These are phyloP conservation scores for Regulus satrapa DNA, from an alignment of 2,113 vertebrate genomes.

Conservation along the genomic window DNA sequence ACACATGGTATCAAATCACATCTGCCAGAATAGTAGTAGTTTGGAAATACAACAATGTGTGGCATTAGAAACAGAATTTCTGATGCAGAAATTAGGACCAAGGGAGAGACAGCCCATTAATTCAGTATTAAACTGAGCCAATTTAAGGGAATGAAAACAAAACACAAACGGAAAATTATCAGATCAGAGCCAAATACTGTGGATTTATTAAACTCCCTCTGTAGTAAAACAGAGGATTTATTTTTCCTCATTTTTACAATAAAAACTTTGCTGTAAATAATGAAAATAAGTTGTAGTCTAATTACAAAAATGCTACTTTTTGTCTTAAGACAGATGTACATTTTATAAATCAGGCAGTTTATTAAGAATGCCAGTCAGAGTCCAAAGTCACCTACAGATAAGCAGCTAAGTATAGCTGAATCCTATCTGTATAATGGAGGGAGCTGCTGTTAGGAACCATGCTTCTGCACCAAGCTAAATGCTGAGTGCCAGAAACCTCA, in stretches of 20 bases:
- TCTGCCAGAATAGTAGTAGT: not conserved
- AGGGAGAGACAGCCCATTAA: conserved; percentile 42
- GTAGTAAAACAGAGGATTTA: not conserved
- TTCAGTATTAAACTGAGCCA: not conserved
- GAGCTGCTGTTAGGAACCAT: not conserved
- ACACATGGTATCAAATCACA: conserved; percentile 30
- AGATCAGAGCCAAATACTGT: not conserved
- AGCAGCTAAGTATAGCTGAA: not conserved
- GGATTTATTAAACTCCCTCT: not conserved
- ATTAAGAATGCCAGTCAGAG: not conserved
- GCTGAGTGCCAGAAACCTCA: not conserved
- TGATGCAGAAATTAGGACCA: conserved; percentile 35
- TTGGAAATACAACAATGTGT: not conserved
- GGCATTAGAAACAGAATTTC: conserved; percentile 12
- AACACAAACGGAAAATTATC: not conserved
- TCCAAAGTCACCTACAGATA: not conserved
- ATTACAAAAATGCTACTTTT: not conserved
- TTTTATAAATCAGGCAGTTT: not conserved
- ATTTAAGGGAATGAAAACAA: conserved; percentile 20
- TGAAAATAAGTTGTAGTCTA: not conserved
- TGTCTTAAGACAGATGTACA: not conserved
- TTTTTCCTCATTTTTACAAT: not conserved
- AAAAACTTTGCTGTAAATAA: not conserved
- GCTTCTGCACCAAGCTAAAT: not conserved
- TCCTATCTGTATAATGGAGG: not conserved